These are phyloP conservation scores for Deroptyus accipitrinus DNA, from an alignment of 2,113 vertebrate species.

Conservation along the genomic window DNA sequence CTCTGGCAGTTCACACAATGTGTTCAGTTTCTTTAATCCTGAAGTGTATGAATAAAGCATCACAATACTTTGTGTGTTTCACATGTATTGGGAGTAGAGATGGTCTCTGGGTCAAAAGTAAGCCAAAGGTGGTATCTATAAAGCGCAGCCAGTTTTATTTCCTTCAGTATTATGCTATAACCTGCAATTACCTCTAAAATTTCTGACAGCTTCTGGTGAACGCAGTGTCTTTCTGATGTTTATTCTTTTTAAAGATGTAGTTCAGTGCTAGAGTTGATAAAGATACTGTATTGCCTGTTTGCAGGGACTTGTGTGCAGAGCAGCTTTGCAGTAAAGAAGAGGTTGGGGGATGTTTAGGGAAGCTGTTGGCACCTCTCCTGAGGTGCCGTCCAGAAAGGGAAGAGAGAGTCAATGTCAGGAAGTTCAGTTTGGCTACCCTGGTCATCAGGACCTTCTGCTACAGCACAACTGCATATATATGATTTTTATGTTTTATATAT, in stretches of 20 bases:
- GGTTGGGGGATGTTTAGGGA: neutral
- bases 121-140: neutral
- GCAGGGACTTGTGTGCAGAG: neutral
- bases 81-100: fast-evolving
- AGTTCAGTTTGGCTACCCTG: neutral
- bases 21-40: neutral
- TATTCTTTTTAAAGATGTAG: neutral
- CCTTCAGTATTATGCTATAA: fast-evolving
- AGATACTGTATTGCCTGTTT: neutral
- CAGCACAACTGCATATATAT: fast-evolving
- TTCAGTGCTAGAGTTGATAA: neutral
- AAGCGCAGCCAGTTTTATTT: neutral
- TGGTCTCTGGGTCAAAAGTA: neutral
- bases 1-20: neutral
- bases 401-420: fast-evolving
- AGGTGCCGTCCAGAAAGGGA: too few species aligned
- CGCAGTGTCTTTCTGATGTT: neutral
- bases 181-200: fast-evolving
- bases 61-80: fast-evolving
- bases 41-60: neutral
- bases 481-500: fast-evolving
- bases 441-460: fast-evolving
- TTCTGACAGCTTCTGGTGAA: neutral
- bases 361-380: neutral
- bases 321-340: neutral